Evolutionary conservation across 2,113 vertebrate genomes (phyloP), one percentile per base, ranked within the genome.

Genomic region (Smithornis capensis): DNA sequence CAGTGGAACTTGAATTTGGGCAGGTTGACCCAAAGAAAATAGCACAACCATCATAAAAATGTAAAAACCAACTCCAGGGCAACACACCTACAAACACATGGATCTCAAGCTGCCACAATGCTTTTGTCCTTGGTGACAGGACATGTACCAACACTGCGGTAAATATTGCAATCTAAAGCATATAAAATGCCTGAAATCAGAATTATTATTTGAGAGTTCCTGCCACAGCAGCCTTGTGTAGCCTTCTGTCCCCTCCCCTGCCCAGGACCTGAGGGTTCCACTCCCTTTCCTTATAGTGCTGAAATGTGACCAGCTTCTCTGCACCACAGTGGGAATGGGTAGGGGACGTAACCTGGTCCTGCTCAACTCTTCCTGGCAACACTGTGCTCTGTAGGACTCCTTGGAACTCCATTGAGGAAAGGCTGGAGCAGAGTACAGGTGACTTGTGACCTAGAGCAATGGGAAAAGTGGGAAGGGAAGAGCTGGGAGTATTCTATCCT

Each of bases 231-330:
- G 37, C 53, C n/a, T 40, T 25, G 18, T 47, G 5, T 7, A 87
- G 62, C 11, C 37, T 70, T 75, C 29, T 44, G 19, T 31, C 14
- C 23, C 27, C 16, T 76, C 80, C 24, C 44, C 35, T 59, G 28
- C 13, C 17, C 1, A 0, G 9, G 7, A 7, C 22, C 44, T 44
- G 33, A 11, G 2, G 31, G 31, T 35, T 33, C 15, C 12, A 18
- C 9, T 49, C 31, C 37, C 19, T 50, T 55, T 4, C n/a, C 19
- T 59, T 75, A 56, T 16, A 40, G 47, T 17, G 44, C 25, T 4
- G 1, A 35, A 67, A 83, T 9, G 27, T 49, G 14, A 17, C 28
- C 53, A 38, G 57, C 42, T 71, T 57, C 57, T 57, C 79, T 38
- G n/a, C 75, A 31, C 6, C 2, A 1, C 24, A 28, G 27, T n/a